A percentile compares a stretch with the other conserved stretches of the same genome.
phyloP scores from a whole-genome alignment of 2,113 vertebrate species.

The Hippocampus guttulatus region DNA sequence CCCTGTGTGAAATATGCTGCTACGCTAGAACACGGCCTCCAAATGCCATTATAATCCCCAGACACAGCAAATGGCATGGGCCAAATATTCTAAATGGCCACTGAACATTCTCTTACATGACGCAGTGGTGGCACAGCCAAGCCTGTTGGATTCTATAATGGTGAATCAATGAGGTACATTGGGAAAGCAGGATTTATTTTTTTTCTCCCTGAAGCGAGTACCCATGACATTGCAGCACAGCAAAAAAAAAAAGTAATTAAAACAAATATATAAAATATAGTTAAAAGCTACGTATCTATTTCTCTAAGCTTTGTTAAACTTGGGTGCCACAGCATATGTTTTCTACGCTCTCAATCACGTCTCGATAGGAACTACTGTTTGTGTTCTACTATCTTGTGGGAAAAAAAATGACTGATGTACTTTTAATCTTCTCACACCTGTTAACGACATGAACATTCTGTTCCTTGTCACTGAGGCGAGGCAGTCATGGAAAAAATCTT shows the following conservation, averaged over 20 bases:
- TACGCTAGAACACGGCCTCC: slow-evolving; percentile 61
- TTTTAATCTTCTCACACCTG: not conserved
- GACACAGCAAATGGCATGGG: slow-evolving; percentile 67
- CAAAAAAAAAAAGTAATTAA: not conserved
- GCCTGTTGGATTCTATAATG: slow-evolving; percentile 24
- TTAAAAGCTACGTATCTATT: too few relatives aligned
- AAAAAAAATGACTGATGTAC: not conserved
- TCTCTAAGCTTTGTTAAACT: not conserved
- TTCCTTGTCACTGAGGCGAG: not conserved
- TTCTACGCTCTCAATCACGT: not conserved
- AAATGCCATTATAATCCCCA: slow-evolving; percentile 67
- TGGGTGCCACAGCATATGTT: not conserved
- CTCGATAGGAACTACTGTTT: not conserved
- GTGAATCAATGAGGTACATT: not conserved
- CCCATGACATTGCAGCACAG: not conserved
- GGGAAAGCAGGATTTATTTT: not conserved
- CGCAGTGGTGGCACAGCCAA: slow-evolving; percentile 26
- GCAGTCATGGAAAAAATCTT: not conserved
- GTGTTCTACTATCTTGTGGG: not conserved
- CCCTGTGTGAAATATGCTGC: slow-evolving; percentile 64
- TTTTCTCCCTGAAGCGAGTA: too few relatives aligned
- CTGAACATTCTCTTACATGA: slow-evolving; percentile 35
- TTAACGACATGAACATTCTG: not conserved
- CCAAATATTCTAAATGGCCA: slow-evolving; percentile 49
- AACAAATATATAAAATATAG: too few relatives aligned